phyloP scores from a whole-genome alignment of 2,888 invertebrate species.

The Schizotus pectinicornis region DNA sequence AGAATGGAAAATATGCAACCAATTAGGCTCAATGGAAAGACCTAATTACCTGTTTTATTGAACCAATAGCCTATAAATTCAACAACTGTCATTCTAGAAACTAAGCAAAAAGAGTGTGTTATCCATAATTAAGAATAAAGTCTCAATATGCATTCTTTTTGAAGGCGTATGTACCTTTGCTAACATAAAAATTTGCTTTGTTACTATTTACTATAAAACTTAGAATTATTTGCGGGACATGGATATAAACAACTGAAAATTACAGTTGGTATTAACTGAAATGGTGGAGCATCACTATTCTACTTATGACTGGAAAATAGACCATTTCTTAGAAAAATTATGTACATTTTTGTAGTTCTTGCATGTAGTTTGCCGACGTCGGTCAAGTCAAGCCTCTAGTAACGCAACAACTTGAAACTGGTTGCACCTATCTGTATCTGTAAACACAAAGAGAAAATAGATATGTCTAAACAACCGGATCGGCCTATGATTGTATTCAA shows the following conservation, averaged over 20 bases:
- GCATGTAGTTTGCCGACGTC: conserved; percentile 43
- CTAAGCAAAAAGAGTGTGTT: no score
- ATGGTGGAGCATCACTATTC: conserved; percentile 2
- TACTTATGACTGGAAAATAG: not conserved
- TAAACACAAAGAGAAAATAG: conserved; percentile 61
- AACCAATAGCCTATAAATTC: no score
- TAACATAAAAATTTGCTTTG: no score
- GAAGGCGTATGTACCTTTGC: no score
- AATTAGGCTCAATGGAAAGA: no score
- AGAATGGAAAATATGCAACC: no score
- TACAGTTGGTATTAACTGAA: not conserved
- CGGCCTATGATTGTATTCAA: conserved; percentile 14
- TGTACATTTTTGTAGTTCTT: conserved; percentile 42
- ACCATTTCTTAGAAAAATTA: conserved; percentile 30
- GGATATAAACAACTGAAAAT: not conserved
- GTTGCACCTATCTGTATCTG: conserved; percentile 58
- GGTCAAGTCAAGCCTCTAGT: conserved; percentile 45
- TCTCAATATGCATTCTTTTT: no score
- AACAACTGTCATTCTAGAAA: no score
- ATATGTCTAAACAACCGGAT: conserved; percentile 52
- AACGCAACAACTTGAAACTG: conserved; percentile 42
- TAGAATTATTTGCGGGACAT: not conserved
- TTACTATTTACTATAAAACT: not conserved
- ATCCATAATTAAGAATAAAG: no score
- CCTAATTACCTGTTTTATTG: no score